phyloP scores from a whole-genome alignment of 1,140 invertebrate species.

The Brachionus manjavacas region DNA sequence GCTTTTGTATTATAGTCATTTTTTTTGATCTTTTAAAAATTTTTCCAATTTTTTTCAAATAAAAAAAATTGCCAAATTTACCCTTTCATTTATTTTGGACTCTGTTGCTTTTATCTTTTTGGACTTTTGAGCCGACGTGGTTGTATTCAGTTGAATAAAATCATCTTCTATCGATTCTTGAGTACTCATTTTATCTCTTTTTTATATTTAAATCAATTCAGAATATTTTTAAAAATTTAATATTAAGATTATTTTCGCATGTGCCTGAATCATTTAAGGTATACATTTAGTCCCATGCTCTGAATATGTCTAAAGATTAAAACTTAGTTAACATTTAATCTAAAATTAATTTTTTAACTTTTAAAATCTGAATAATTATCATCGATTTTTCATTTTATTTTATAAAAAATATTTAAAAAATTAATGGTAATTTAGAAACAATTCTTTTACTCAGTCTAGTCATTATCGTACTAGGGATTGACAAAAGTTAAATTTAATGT shows the following conservation, averaged over 20 bases:
- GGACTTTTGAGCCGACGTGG: background rate
- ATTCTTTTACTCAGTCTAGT: no score
- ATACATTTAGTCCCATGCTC: background rate
- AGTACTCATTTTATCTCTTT: background rate
- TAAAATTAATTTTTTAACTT: background rate
- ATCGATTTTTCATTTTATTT: no score
- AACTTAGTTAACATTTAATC: background rate
- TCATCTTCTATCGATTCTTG: background rate
- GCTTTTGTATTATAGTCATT: no score
- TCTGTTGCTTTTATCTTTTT: background rate
- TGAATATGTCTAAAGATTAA: background rate
- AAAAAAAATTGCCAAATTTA: background rate
- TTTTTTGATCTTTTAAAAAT: no score
- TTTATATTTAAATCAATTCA: background rate
- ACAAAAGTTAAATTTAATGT: no score
- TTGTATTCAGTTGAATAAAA: background rate
- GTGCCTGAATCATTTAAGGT: background rate
- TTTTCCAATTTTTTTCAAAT: no score
- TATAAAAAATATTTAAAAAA: no score
- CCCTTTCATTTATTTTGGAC: background rate
- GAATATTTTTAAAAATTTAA: conserved; percentile 5
- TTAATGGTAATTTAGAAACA: no score
- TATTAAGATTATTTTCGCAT: background rate
- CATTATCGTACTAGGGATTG: no score
- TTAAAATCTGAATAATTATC: no score